These are phyloP conservation scores for Cynopterus sphinx DNA, from an alignment of 2,797 vertebrate genomes.

Conservation along the genomic window DNA sequence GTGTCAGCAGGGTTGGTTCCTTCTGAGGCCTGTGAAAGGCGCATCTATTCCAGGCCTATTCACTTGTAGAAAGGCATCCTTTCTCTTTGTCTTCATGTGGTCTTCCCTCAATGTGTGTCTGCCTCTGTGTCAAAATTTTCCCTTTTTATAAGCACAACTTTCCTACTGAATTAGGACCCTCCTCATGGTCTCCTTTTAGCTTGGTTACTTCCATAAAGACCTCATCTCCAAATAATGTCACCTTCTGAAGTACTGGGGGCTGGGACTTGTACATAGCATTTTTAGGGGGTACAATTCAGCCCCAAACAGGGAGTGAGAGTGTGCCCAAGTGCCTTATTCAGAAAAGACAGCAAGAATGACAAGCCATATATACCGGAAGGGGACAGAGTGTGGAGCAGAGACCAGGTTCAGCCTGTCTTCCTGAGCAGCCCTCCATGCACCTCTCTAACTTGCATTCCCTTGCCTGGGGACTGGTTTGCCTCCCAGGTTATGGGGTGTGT, in stretches of 20 bases:
- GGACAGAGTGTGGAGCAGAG: background rate
- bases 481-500: background rate
- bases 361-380: too few relatives aligned
- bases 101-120: background rate
- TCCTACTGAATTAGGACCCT: background rate
- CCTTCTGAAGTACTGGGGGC: background rate
- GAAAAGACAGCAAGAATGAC: background rate
- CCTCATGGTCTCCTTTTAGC: background rate
- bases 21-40: too few relatives aligned
- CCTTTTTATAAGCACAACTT: background rate
- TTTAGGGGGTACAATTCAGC: background rate
- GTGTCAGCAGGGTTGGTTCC: background rate
- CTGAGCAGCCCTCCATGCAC: background rate
- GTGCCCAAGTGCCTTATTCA: background rate
- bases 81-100: background rate
- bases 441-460: background rate
- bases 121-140: background rate
- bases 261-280: background rate
- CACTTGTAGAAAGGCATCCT: accelerated
- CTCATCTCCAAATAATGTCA: background rate
- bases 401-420: background rate
- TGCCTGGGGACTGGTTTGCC: background rate
- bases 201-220: background rate
- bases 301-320: background rate
- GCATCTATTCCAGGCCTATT: background rate